A percentile compares a stretch with the other conserved stretches of the same genome.
These are phyloP conservation scores for Petrolisthes cinctipes DNA, from an alignment of 2,888 invertebrate genomes.

Conservation along the genomic window DNA sequence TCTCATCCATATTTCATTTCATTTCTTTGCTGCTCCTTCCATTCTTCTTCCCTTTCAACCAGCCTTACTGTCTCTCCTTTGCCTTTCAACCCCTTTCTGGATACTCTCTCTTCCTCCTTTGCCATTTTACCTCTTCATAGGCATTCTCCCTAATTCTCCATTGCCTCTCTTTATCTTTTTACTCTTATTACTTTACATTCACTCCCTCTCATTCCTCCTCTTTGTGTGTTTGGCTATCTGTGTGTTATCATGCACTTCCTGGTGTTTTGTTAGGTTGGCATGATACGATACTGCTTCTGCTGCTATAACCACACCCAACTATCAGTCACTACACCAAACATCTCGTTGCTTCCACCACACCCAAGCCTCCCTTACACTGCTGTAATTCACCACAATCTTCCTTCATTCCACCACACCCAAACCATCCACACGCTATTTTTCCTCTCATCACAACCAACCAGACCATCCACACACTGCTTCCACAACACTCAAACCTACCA, in stretches of 20 bases:
- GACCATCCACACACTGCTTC: not conserved
- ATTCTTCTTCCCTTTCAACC: not conserved
- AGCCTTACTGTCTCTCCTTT: not conserved
- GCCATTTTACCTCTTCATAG: too few species aligned
- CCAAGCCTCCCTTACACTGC: too few species aligned
- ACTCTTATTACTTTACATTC: too few species aligned
- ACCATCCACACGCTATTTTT: not conserved
- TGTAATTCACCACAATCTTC: not conserved
- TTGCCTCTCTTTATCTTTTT: too few species aligned
- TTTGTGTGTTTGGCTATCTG: not conserved
- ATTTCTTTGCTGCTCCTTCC: not conserved
- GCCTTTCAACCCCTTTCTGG: not conserved
- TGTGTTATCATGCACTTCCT: not conserved
- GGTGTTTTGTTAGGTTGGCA: not conserved
- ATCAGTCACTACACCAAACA: too few species aligned
- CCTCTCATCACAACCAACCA: not conserved
- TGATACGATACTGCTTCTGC: too few species aligned
- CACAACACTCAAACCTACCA: not conserved
- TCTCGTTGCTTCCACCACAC: too few species aligned
- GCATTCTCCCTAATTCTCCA: too few species aligned
- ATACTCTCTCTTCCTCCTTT: not conserved
- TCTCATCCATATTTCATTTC: not conserved
- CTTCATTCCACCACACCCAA: not conserved
- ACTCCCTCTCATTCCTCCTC: not conserved
- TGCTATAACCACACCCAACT: too few species aligned